Conservation (phyloP, 2,113 vertebrate genomes). For the Lucifuga dentata region DNA sequence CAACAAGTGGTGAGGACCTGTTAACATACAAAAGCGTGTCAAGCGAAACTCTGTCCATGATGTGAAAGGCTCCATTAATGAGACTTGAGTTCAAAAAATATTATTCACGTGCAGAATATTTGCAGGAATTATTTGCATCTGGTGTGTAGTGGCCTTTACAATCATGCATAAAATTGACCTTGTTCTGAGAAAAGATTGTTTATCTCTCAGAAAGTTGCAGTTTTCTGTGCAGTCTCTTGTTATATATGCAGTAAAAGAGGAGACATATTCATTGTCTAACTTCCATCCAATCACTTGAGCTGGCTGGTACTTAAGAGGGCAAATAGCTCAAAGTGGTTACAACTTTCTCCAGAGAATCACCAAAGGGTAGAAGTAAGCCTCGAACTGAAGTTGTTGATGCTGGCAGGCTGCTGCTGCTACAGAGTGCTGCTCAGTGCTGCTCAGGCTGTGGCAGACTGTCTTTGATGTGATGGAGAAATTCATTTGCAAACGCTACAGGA, state of each 20-base stretch:
- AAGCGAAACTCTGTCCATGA: too few relatives aligned
- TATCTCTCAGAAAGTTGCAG: too few relatives aligned
- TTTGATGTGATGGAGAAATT: constrained; percentile 62
- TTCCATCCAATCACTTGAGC: neutral
- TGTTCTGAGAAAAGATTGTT: too few relatives aligned
- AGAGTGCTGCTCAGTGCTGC: constrained; percentile 43
- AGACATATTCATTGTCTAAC: constrained; percentile 1
- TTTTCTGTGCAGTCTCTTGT: too few relatives aligned
- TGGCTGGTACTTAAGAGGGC: constrained; percentile 14
- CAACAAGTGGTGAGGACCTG: too few relatives aligned
- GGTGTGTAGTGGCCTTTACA: too few relatives aligned
- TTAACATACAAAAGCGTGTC: too few relatives aligned
- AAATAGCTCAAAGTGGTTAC: constrained; percentile 34
- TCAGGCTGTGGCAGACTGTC: constrained; percentile 37
- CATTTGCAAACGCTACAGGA: constrained; percentile 39
- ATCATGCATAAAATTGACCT: too few relatives aligned
- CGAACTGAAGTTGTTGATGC: constrained; percentile 55
- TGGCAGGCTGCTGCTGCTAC: constrained; percentile 48
- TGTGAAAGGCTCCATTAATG: too few relatives aligned
- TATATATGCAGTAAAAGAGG: neutral
- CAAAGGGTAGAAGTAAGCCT: constrained; percentile 28
- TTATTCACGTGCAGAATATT: too few relatives aligned
- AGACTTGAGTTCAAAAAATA: too few relatives aligned
- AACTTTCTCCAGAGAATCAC: constrained; percentile 27
- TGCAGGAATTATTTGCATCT: too few relatives aligned